Base-by-base conservation (phyloP, 2,797 vertebrate genomes). In the Sebastes baramenuke region DNA sequence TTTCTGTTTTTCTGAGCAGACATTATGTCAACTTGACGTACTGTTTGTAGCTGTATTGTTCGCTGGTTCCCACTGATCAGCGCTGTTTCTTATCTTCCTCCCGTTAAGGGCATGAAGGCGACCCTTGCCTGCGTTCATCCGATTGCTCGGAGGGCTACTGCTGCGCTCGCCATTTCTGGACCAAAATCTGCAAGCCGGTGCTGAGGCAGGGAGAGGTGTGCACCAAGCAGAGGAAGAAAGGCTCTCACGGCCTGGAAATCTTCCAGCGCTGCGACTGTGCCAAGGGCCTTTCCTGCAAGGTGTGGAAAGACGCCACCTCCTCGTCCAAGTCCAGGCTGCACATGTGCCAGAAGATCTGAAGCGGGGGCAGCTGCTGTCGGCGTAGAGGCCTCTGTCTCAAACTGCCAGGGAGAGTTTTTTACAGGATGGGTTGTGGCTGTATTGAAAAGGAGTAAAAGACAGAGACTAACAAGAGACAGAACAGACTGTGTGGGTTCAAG, bases 91-190 rank as follows among this genome's bases (percentile, higher is more conserved):
- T 42, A 12, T 82, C 27, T 56, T 79, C 46, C 2, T 52, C 34
- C 34, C 29, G 2, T 46, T 62, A 49, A 99, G 98, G 97, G 60
- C 98, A 98, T 0, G 98, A 99, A 93, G 98, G 98, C 0, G 98
- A 99, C 84, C 92, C 97, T 16, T 99, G 98, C 84, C 95, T 99
- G 42, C 95, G 98, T 73, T 99, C 98, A 2, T 98, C 98, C 0
- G 98, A 99, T 87, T 99, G 98, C 86, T 96, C 95, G 0, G 97
- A 99, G 79, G 98, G 97, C 62, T 96, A 97, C 92, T 99, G 98
- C 94, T 99, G 98, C 38, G 98, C 98, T 83, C 98, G 98, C 38
- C 98, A 99, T 90, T 99, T 99, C 96, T 99, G 98, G 98, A 98
- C 97, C 93, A 99, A 99, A 95, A 99, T 99, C 94, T 99, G 98